Evolutionary conservation across 2,888 invertebrate genomes (phyloP).

Genomic region (Sinohyriopsis cumingii): DNA sequence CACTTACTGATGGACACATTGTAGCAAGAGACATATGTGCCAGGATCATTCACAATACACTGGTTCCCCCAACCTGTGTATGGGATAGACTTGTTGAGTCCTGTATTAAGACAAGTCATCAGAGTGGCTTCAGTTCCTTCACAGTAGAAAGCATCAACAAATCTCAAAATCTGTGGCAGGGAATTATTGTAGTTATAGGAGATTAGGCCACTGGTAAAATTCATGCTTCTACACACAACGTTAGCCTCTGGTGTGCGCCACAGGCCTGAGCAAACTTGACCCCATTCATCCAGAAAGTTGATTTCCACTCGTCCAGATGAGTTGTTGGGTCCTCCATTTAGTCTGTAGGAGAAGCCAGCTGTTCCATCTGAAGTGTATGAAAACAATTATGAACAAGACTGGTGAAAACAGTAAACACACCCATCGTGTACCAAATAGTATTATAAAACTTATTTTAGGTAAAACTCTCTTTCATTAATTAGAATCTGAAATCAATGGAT

Average conservation of each 20-base stretch:
- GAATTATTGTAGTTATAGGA: constrained; percentile 29
- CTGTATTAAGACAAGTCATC: constrained; percentile 60
- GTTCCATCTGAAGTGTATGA: too few relatives aligned
- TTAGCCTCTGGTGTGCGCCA: constrained; percentile 58
- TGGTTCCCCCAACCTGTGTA: constrained; percentile 27
- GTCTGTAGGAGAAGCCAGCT: constrained; percentile 47
- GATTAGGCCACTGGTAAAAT: constrained; percentile 56
- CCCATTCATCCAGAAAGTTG: constrained; percentile 56
- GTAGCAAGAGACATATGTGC: constrained; percentile 60
- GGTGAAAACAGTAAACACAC: neutral
- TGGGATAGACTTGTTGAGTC: constrained; percentile 51
- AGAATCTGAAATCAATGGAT: too few relatives aligned
- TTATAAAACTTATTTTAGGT: too few relatives aligned
- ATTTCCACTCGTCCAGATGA: constrained; percentile 60
- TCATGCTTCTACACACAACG: constrained; percentile 56
- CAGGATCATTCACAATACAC: constrained; percentile 45
- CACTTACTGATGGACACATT: constrained; percentile 52
- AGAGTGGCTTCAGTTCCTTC: constrained; percentile 50
- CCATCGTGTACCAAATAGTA: too few relatives aligned
- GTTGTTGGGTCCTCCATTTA: constrained; percentile 36
- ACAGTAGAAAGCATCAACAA: constrained; percentile 57
- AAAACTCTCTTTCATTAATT: too few relatives aligned
- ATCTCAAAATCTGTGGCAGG: constrained; percentile 26
- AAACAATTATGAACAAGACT: neutral
- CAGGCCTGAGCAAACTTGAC: constrained; percentile 57